Conservation (phyloP, 2,113 vertebrate species). For the Lepisosteus oculatus region DNA sequence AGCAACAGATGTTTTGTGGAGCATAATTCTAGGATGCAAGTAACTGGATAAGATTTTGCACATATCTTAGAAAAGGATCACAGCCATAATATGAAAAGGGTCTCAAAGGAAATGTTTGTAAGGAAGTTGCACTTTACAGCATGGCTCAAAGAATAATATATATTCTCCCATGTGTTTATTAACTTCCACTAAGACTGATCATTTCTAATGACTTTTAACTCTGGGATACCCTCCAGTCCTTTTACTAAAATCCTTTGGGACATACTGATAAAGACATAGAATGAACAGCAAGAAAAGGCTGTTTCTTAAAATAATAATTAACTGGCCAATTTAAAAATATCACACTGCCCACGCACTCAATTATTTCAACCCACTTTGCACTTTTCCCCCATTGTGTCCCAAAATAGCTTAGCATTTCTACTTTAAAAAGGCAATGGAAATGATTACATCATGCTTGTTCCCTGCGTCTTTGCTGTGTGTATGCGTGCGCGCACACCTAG, state of each 20-base stretch:
- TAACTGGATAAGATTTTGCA: conserved; percentile 42
- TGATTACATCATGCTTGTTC: conserved; percentile 32
- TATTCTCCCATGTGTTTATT: conserved; percentile 6
- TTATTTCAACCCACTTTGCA: conserved; percentile 63
- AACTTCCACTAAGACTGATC: conserved; percentile 9
- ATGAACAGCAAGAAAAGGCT: conserved; percentile 30
- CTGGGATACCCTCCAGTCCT: conserved; percentile 4
- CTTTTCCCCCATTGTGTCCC: conserved; percentile 55
- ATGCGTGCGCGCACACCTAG: conserved; percentile 36
- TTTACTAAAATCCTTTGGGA: conserved; percentile 1
- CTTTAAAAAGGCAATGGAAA: conserved; percentile 37
- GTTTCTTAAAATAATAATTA: conserved; percentile 70
- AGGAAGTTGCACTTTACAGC: conserved; percentile 23
- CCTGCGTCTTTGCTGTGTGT: conserved; percentile 28
- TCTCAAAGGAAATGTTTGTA: conserved; percentile 34
- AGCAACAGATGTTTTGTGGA: conserved; percentile 14
- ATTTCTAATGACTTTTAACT: conserved; percentile 28
- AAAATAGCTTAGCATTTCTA: conserved; percentile 51
- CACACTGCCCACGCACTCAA: conserved; percentile 65
- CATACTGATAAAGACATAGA: not conserved
- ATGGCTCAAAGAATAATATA: not conserved
- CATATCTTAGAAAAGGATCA: conserved; percentile 43
- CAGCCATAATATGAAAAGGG: conserved; percentile 40
- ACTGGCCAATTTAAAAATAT: conserved; percentile 62
- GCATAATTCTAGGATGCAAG: conserved; percentile 41